Base-by-base conservation (phyloP, 2,797 vertebrate species). In the Esox masquinongy region DNA sequence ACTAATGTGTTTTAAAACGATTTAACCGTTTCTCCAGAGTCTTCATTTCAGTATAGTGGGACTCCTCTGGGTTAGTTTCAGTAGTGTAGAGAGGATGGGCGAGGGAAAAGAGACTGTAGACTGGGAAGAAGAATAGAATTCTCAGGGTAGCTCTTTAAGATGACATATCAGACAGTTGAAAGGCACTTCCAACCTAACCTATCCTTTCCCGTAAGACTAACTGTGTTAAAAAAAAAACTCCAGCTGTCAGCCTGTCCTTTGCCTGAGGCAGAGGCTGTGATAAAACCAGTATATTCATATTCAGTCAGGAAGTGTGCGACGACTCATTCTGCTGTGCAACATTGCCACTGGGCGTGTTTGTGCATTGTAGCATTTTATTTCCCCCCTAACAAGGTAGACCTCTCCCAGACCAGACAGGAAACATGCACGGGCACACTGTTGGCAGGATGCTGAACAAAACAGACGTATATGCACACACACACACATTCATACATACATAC, bases 361-460 rank as follows among this genome's bases (percentile, higher is more conserved):
- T 56, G 50, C 6, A 43, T 51, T 39, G 51, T 39, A 29, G 34
- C 22, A 63, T 15, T 16, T 36, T 47, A n/a, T n/a, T 24, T 63
- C 31, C 66, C 43, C 43, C 71, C 70, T 77, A 19, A 59, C 72
- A 67, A 68, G 47, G 70, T 16, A 67, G 50, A 22, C 43, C 19
- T n/a, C 53, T n/a, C 31, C 19, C 16, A 68, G 36, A 68, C 17
- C 59, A 77, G 59, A 7, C 43, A 47, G 9, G 36, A 50, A 14
- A 34, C 43, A 24, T 24, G 43, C 14, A 34, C 43, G 19, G 59
- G 39, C 17, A 34, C 51, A 51, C 24, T 19, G 17, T 63, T 70
- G 68, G 74, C 74, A 61, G 53, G 59, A 61, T 50, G 74, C 68
- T 70, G 50, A 70, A 47, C 17, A 24, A 70, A 76, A 76, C 24